phyloP scores from a whole-genome alignment of 2,113 vertebrate species.

The Oreotrochilus melanogaster region DNA sequence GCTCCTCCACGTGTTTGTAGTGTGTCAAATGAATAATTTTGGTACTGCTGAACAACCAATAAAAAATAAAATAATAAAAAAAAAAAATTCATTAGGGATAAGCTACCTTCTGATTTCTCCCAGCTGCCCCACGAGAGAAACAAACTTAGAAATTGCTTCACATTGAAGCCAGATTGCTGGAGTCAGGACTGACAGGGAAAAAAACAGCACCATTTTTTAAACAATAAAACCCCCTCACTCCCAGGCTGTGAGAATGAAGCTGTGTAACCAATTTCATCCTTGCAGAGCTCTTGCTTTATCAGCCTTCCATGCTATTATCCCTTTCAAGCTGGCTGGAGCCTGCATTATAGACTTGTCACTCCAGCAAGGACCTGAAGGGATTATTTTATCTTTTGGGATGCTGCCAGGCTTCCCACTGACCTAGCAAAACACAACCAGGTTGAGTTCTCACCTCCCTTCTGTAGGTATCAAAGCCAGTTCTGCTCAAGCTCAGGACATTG shows the following conservation, averaged over 20 bases:
- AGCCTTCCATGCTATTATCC: not conserved
- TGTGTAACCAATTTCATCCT: conserved; percentile 4
- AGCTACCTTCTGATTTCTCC: not conserved
- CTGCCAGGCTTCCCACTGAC: not conserved
- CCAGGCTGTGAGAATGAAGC: not conserved
- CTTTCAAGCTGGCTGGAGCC: not conserved
- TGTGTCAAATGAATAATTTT: not conserved
- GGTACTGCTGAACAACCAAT: not conserved
- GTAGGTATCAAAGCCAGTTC: not conserved
- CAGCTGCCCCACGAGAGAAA: not conserved
- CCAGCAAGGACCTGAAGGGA: not conserved
- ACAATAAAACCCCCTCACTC: not conserved
- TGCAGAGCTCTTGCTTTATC: conserved; percentile 5
- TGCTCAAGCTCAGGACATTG: fast-evolving
- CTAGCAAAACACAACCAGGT: not conserved
- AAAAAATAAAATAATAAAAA: no score
- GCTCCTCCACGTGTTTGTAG: not conserved
- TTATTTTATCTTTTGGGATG: not conserved
- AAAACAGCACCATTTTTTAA: not conserved
- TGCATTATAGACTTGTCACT: not conserved
- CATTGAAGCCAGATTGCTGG: not conserved
- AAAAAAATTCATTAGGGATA: not conserved
- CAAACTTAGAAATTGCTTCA: not conserved
- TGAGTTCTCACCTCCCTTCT: not conserved
- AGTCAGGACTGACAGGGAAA: not conserved